Evolutionary conservation across 2,888 invertebrate genomes (phyloP), one percentile per base, ranked within the genome.

Genomic region (Heliconius ethilla): DNA sequence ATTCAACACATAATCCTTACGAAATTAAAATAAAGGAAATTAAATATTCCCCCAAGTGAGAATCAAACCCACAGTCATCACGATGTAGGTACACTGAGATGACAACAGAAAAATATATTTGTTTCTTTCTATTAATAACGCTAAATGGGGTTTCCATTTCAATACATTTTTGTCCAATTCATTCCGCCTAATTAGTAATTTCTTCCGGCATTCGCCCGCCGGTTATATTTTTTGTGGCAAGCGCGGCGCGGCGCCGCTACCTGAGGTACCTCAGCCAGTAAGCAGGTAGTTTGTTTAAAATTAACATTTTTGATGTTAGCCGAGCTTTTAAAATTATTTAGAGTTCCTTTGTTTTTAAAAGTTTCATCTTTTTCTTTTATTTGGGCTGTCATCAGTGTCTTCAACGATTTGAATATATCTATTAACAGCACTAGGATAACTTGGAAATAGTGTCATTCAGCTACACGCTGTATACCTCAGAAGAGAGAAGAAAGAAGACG

Each of bases 131-230:
- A 55, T 33, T 74, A 59, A 40, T 18, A 37, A 62, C 59, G 5
- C 59, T 27, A 40, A 62, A 74, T 27, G 27, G 3, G 70, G 62
- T 63, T 74, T 63, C 74, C 18, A 73, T 76, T 76, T 70, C 45
- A 62, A 69, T 78, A 78, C 27, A 77, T 69, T 75, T 75, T 70
- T n/a, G 72, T 59, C 15, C 75, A 70, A 74, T 75, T 79, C 77
- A 75, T 79, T 79, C 70, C 79, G 76, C 70, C 75, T 79, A 80
- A 80, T 80, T 80, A 79, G 79, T 80, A 66, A 79, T 79, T 79
- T 77, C 65, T 80, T 80, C 75, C 63, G 74, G 74, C 74, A 76
- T 70, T 75, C 75, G 70, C 59, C 51, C 73, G 67, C 33, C n/a
- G 66, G 65, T 67, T 75, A 73, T 65, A 62, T 69, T 79, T 75